Evolutionary conservation across 2,888 invertebrate genomes (phyloP).

Genomic region (Uropetala carovei): DNA sequence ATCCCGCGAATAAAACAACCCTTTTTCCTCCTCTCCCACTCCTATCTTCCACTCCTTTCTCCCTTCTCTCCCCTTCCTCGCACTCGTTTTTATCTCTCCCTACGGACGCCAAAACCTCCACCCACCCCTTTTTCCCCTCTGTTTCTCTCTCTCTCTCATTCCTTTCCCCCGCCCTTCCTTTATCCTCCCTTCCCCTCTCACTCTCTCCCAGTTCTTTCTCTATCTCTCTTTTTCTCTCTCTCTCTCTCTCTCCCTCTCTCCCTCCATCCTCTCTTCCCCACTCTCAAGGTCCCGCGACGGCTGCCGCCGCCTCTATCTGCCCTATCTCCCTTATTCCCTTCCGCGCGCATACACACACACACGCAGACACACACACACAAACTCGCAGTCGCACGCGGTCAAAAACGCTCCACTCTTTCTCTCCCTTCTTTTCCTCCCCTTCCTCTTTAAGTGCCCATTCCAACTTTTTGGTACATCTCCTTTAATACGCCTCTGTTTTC

Average conservation of each 20-base stretch:
- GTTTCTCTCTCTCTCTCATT: slow-evolving; percentile 8
- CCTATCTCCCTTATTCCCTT: too few relatives aligned
- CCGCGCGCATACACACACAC: too few relatives aligned
- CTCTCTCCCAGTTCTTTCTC: background rate
- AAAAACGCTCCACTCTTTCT: background rate
- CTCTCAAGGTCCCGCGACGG: slow-evolving; percentile 48
- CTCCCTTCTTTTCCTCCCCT: slow-evolving; percentile 18
- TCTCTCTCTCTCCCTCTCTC: background rate
- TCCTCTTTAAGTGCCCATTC: slow-evolving; percentile 60
- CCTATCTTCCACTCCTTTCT: background rate
- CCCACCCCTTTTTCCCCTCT: slow-evolving; percentile 4
- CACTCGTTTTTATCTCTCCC: background rate
- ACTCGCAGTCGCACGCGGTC: background rate
- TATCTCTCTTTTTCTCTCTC: background rate
- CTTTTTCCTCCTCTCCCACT: too few relatives aligned
- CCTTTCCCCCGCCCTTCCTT: background rate
- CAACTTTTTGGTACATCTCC: slow-evolving; percentile 53
- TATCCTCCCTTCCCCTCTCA: background rate
- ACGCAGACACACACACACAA: background rate
- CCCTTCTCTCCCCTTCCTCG: background rate
- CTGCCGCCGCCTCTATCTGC: background rate
- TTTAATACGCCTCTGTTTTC: slow-evolving; percentile 57
- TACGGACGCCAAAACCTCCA: background rate
- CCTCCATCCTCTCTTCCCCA: background rate
- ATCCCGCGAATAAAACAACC: too few relatives aligned